phyloP scores from a whole-genome alignment of 2,888 invertebrate genomes.

The Iselma pallidipennis region DNA sequence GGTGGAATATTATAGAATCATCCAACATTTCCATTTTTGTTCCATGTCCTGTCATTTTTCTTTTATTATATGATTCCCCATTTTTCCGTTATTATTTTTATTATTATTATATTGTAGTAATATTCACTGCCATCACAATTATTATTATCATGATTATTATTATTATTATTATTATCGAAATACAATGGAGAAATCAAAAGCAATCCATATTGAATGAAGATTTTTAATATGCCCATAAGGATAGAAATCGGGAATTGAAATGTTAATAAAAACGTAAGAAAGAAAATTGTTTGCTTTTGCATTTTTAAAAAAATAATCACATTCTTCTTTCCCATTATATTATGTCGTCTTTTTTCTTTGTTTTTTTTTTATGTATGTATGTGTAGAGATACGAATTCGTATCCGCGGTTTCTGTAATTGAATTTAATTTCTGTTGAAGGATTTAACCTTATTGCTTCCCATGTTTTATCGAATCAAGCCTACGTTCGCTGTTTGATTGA shows the following conservation, averaged over 20 bases:
- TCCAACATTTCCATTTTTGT: background rate
- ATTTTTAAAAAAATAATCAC: background rate
- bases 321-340: background rate
- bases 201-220: background rate
- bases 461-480: slow-evolving; percentile 20
- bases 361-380: slow-evolving; percentile 12
- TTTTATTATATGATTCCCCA: background rate
- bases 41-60: background rate
- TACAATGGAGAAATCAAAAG: too few species aligned
- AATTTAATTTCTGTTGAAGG: slow-evolving; percentile 24
- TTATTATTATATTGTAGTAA: background rate
- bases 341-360: background rate
- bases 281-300: background rate
- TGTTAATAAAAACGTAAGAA: background rate
- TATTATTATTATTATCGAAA: background rate
- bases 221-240: background rate
- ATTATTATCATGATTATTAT: background rate
- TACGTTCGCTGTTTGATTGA: slow-evolving; percentile 21
- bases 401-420: slow-evolving; percentile 19
- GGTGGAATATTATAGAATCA: background rate
- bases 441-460: slow-evolving; percentile 22
- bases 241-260: background rate
- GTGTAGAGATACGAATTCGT: slow-evolving; percentile 9
- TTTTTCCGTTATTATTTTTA: too few species aligned
- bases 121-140: background rate